Evolutionary conservation across 2,113 vertebrate species (phyloP).

Genomic region (Shinisaurus crocodilurus): DNA sequence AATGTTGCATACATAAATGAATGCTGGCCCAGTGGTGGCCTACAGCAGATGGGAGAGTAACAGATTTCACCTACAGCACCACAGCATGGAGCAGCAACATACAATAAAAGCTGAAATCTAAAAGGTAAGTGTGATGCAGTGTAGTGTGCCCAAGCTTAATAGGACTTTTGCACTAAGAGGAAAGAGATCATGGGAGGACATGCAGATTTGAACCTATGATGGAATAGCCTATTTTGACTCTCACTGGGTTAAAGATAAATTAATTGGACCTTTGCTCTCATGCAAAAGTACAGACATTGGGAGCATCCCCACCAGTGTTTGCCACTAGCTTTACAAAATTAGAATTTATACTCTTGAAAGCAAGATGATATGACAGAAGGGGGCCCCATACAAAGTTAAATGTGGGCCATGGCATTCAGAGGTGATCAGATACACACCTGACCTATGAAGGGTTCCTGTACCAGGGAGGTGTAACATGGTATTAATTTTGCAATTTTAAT

Average conservation of each 20-base stretch:
- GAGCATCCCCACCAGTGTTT: background rate
- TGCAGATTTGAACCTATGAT: constrained; percentile 16
- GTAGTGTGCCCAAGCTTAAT: constrained; percentile 4
- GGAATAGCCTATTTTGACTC: background rate
- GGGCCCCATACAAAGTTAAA: background rate
- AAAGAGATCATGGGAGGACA: background rate
- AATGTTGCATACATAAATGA: constrained; percentile 48
- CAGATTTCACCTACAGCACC: constrained; percentile 45
- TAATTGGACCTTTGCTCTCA: background rate
- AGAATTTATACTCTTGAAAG: background rate
- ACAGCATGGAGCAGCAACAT: constrained; percentile 36
- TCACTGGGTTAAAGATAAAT: background rate
- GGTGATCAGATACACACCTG: background rate
- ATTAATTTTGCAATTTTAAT: background rate
- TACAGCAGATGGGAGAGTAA: constrained; percentile 57
- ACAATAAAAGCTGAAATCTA: constrained; percentile 28
- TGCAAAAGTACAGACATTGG: background rate
- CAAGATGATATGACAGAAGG: background rate
- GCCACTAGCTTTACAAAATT: background rate
- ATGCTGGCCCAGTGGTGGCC: constrained; percentile 38
- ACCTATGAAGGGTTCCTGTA: background rate
- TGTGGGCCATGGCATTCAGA: background rate
- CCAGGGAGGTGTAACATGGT: background rate
- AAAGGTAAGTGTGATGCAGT: constrained; percentile 1
- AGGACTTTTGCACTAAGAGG: background rate